These are phyloP conservation scores for Meteorus cinctellus DNA, from an alignment of 2,888 invertebrate genomes.

Conservation along the genomic window DNA sequence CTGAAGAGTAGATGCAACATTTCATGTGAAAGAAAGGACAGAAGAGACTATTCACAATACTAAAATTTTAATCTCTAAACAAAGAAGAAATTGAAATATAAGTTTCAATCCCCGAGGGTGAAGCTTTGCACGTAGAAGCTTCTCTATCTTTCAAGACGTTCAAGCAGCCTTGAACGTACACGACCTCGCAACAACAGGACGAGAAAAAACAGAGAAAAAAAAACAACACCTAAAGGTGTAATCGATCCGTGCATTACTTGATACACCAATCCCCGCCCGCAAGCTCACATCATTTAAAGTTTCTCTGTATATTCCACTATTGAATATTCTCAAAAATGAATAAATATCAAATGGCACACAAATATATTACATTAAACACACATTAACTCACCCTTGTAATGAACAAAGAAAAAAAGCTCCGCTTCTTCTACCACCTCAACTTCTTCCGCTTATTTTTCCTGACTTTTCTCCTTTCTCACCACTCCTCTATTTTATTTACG, in stretches of 20 bases:
- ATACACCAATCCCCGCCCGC: conserved; percentile 46
- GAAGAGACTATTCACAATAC: background rate
- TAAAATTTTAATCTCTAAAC: background rate
- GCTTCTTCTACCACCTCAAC: conserved; percentile 47
- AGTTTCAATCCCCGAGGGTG: too few species aligned
- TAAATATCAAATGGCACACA: background rate
- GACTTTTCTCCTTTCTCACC: background rate
- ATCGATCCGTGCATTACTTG: conserved; percentile 49
- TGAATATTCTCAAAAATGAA: background rate
- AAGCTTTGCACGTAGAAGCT: background rate
- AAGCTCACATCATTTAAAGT: conserved; percentile 38
- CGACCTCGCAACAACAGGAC: conserved; percentile 41
- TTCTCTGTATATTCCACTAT: conserved; percentile 37
- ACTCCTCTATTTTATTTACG: background rate
- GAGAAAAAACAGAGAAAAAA: conserved; percentile 41
- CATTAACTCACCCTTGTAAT: background rate
- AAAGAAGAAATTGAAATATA: background rate
- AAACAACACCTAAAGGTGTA: conserved; percentile 49
- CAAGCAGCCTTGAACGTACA: conserved; percentile 48
- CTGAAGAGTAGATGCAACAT: background rate
- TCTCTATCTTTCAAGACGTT: conserved; percentile 21
- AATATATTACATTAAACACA: background rate
- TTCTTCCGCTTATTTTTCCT: conserved; percentile 24
- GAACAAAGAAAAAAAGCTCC: background rate
- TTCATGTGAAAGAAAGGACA: background rate